Percentiles rank a stretch among this genome's conserved stretches.
These are phyloP conservation scores for Lasioglossum zephyrum DNA, from an alignment of 2,888 invertebrate species.

Conservation along the genomic window DNA sequence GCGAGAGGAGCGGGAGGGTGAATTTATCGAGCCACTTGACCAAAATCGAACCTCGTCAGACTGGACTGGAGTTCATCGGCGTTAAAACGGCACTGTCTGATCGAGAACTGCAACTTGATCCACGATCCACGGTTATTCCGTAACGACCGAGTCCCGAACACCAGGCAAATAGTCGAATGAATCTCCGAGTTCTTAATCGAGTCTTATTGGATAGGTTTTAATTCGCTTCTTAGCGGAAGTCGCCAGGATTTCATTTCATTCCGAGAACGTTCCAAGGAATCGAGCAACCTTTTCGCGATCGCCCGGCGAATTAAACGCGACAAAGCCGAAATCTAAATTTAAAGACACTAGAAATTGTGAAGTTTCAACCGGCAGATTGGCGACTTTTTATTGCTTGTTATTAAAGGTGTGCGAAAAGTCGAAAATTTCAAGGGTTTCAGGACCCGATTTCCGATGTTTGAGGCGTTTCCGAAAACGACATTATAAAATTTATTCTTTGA, in stretches of 20 bases:
- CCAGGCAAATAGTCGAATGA: constrained; percentile 31
- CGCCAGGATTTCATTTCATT: constrained; percentile 33
- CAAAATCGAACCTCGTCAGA: constrained; percentile 31
- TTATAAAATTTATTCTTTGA: no score
- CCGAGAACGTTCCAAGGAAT: constrained; percentile 18
- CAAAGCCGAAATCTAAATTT: constrained; percentile 13
- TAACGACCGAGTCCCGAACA: background rate
- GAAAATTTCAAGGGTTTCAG: no score
- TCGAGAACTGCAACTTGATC: background rate
- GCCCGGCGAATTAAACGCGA: constrained; percentile 33
- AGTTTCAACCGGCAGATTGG: background rate
- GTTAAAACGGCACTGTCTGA: constrained; percentile 24
- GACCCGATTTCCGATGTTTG: no score
- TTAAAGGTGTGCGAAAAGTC: no score
- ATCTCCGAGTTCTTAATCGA: constrained; percentile 47
- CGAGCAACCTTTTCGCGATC: constrained; percentile 22
- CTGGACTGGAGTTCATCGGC: constrained; percentile 20
- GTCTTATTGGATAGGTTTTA: constrained; percentile 47
- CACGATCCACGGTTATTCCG: background rate
- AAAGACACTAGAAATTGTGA: background rate
- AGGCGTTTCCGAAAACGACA: no score
- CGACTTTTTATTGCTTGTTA: background rate
- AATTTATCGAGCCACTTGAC: constrained; percentile 43
- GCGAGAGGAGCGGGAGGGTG: background rate
- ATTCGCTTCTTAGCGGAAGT: constrained; percentile 33